phyloP scores from a whole-genome alignment of 2,113 vertebrate species.

The Xiphophorus maculatus region DNA sequence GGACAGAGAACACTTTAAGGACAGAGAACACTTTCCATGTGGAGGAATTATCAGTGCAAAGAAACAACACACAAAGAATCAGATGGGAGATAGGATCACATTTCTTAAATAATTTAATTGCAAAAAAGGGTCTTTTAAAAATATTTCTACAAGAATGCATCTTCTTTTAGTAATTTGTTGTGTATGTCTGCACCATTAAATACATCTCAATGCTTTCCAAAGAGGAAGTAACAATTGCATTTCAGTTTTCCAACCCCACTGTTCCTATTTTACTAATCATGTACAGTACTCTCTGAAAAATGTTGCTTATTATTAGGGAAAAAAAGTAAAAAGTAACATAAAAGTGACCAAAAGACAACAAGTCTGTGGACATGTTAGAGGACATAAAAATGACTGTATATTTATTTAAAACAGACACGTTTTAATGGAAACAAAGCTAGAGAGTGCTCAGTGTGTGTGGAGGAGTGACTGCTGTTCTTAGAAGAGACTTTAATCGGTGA shows the following conservation, averaged over 20 bases:
- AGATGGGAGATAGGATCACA: conserved; percentile 56
- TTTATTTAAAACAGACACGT: conserved; percentile 64
- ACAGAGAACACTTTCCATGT: conserved; percentile 12
- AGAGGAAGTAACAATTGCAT: conserved; percentile 73
- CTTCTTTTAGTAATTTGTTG: conserved; percentile 73
- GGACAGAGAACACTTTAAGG: conserved; percentile 15
- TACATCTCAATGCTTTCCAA: conserved; percentile 75
- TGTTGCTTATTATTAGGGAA: conserved; percentile 31
- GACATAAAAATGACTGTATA: conserved; percentile 50
- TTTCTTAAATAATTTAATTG: conserved; percentile 96
- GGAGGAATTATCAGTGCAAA: conserved; percentile 21
- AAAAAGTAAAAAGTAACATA: conserved; percentile 14
- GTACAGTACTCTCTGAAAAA: conserved; percentile 64
- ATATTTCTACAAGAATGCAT: conserved; percentile 90
- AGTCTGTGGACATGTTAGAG: conserved; percentile 51
- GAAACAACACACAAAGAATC: conserved; percentile 62
- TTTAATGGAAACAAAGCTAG: conserved; percentile 37
- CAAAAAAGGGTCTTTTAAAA: conserved; percentile 91
- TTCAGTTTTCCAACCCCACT: conserved; percentile 25
- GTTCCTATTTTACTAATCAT: conserved; percentile 58
- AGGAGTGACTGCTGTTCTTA: not conserved
- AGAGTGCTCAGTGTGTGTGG: conserved; percentile 13
- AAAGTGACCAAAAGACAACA: conserved; percentile 63
- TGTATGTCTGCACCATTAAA: conserved; percentile 79
- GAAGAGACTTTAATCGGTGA: conserved; percentile 12